phyloP scores from a whole-genome alignment of 2,113 vertebrate species.

The Phrynocephalus versicolor region DNA sequence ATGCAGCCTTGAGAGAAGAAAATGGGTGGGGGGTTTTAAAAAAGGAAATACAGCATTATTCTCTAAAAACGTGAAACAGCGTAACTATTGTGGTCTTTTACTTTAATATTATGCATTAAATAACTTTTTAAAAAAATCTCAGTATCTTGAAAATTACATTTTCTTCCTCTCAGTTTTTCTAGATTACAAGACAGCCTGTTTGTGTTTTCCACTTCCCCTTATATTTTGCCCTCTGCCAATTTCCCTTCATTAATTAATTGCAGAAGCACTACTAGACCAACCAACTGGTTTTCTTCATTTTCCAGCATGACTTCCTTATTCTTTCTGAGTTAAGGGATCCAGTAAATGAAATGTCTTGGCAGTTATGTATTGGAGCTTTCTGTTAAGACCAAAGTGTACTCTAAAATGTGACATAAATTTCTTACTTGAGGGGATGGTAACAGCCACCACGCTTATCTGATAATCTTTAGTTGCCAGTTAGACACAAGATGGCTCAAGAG shows the following conservation, averaged over 20 bases:
- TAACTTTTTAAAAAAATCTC: neutral
- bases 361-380: constrained; percentile 12
- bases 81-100: neutral
- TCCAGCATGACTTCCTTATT: constrained; percentile 13
- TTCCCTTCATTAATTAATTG: neutral
- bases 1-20: neutral
- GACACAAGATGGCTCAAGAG: constrained; percentile 54
- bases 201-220: constrained; percentile 33
- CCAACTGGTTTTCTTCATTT: constrained; percentile 1
- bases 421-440: constrained; percentile 30
- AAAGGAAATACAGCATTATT: neutral
- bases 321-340: constrained; percentile 11
- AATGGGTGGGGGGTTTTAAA: neutral
- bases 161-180: neutral
- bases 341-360: neutral
- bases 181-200: neutral
- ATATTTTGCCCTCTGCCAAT: constrained; percentile 14
- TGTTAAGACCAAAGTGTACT: constrained; percentile 5
- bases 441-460: constrained; percentile 42
- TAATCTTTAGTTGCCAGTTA: constrained; percentile 44
- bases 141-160: neutral
- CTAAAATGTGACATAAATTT: constrained; percentile 34
- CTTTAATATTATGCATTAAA: neutral
- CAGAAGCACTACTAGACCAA: neutral
- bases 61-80: neutral